phyloP scores from a whole-genome alignment of 1,140 invertebrate species.

The Stegodyphus dumicola region DNA sequence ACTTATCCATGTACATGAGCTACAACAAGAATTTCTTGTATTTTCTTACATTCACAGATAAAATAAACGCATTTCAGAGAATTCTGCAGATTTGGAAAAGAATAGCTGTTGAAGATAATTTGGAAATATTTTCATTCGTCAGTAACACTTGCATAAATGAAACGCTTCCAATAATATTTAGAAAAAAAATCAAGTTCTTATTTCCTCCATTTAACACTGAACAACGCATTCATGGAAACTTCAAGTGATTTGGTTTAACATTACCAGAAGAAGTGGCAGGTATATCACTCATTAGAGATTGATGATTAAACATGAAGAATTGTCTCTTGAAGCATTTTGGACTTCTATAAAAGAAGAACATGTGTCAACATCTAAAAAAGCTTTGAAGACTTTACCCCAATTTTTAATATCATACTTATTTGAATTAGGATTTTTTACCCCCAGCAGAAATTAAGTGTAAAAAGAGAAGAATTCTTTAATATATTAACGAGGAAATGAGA shows the following conservation, averaged over 20 bases:
- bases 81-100: neutral
- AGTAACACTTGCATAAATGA: neutral
- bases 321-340: neutral
- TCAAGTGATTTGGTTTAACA: neutral
- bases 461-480: neutral
- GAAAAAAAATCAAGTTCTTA: neutral
- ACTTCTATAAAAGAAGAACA: neutral
- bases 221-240: neutral
- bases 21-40: neutral
- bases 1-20: neutral
- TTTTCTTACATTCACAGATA: neutral
- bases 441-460: neutral
- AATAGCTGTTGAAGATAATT: slow-evolving; percentile 9
- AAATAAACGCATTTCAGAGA: neutral
- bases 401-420: neutral
- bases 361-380: neutral
- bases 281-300: neutral
- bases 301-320: neutral
- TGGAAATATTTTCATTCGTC: neutral
- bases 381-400: neutral
- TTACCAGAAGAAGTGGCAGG: neutral
- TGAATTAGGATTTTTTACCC: neutral
- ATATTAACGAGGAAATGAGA: neutral
- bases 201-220: neutral
- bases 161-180: neutral